Conservation (phyloP, 2,797 vertebrate genomes). For the Coregonus ussuriensis region DNA sequence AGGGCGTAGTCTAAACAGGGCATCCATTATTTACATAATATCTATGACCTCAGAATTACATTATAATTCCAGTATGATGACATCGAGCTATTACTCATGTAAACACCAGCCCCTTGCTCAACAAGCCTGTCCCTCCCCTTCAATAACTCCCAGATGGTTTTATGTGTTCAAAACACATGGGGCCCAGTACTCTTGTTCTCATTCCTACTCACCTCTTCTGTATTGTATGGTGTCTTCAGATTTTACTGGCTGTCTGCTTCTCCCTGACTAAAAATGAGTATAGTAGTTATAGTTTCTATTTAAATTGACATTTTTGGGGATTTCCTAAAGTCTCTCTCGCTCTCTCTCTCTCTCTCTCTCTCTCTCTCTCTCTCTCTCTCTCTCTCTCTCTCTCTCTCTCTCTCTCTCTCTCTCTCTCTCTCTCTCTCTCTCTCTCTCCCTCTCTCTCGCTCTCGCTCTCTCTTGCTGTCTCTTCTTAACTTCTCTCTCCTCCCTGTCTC, state of each 20-base stretch:
- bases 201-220: not conserved
- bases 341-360: too few relatives aligned
- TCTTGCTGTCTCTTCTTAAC: too few relatives aligned
- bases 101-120: conserved; percentile 13
- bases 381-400: too few relatives aligned
- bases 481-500: too few relatives aligned
- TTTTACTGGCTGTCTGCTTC: not conserved
- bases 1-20: not conserved
- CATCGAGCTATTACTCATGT: not conserved
- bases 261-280: not conserved
- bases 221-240: not conserved
- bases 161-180: conserved; percentile 14
- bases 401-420: too few relatives aligned
- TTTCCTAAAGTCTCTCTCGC: conserved; percentile 28
- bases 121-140: not conserved
- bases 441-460: too few relatives aligned
- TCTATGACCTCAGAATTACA: conserved; percentile 10
- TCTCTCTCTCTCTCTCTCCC: too few relatives aligned
- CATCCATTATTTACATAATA: not conserved
- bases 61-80: conserved; percentile 10
- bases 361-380: too few relatives aligned
- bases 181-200: conserved; percentile 9
- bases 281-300: conserved; percentile 17
- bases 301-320: conserved; percentile 48
- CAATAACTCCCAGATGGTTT: conserved; percentile 9